Base-by-base conservation (phyloP, 2,888 invertebrate species). In the Pocota personata region DNA sequence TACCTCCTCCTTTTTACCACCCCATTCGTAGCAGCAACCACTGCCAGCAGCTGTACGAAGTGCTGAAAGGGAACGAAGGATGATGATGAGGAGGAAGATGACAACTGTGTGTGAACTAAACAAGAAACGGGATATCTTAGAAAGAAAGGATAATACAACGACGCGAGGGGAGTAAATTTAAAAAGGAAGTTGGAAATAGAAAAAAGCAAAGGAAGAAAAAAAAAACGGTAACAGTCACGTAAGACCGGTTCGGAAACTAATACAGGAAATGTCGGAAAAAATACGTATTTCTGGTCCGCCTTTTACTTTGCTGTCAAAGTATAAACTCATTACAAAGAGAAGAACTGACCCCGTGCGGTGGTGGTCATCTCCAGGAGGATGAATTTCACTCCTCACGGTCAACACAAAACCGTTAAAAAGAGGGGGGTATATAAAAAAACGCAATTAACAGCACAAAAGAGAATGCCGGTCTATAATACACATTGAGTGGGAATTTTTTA, bases 161-260 rank as follows among this genome's bases (percentile, higher is more conserved):
- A 60, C 48, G 32, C n/a, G 58, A 35, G 21, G 64, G 16, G 71
- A 14, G 55, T 60, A 55, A 57, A 32, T 58, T 35, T 40, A 55
- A 67, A 73, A 67, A 55, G 55, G 46, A 57, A 64, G 27, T 67
- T 32, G 14, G 1, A 52, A 73, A 58, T 60, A 48, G 69, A 62
- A 57, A 40, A 52, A 12, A 14, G 19, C 14, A 43, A 72, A 4
- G 16, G 1, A 50, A 48, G 27, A 40, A 69, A 71, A 64, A 10
- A 35, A 2, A 35, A 67, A 48, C 67, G 73, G 71, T 60, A 66
- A 72, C 50, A 69, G 72, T 83, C 78, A 83, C 67, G 78, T 78
- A 78, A 57, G 83, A 83, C 83, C 78, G 78, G 83, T 83, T 73
- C 60, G 77, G 77, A 84, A 79, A 80, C 75, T 84, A 75, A 84